phyloP scores from a whole-genome alignment of 2,888 invertebrate genomes.

The Dioctria linearis region DNA sequence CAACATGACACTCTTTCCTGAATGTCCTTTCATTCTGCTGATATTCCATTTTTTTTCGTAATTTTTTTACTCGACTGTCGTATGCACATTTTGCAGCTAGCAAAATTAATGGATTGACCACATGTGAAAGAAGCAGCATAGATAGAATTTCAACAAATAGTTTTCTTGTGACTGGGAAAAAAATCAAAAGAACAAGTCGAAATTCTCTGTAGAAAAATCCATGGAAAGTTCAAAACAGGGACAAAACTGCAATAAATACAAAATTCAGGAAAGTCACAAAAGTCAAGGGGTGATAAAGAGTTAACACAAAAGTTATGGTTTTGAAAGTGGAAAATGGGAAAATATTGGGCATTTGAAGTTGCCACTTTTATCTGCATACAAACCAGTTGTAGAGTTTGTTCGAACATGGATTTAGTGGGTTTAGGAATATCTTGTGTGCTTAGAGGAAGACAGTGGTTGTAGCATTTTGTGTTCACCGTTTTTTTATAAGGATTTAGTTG shows the following conservation, averaged over 20 bases:
- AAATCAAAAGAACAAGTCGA: not conserved
- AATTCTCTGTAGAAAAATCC: not conserved
- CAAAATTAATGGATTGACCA: conserved; percentile 29
- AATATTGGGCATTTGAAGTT: conserved; percentile 25
- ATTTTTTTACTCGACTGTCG: not conserved
- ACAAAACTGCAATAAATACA: conserved; percentile 45
- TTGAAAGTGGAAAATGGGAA: conserved; percentile 26
- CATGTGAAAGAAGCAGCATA: not conserved
- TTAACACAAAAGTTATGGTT: conserved; percentile 7
- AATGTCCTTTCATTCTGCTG: too few relatives aligned
- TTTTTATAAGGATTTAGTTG: not conserved
- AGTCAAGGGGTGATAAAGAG: not conserved
- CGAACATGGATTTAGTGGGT: conserved; percentile 33
- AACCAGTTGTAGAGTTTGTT: conserved; percentile 13
- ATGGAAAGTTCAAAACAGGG: not conserved
- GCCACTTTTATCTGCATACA: conserved; percentile 25
- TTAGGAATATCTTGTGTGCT: conserved; percentile 19
- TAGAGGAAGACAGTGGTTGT: conserved; percentile 13
- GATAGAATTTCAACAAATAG: not conserved
- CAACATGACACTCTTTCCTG: conserved; percentile 16
- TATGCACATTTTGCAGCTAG: conserved; percentile 7
- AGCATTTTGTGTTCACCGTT: not conserved
- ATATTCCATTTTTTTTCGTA: too few relatives aligned
- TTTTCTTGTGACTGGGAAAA: not conserved
- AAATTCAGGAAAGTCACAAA: conserved; percentile 15